Evolutionary conservation across 2,113 vertebrate genomes (phyloP).

Genomic region (Pantherophis guttatus): DNA sequence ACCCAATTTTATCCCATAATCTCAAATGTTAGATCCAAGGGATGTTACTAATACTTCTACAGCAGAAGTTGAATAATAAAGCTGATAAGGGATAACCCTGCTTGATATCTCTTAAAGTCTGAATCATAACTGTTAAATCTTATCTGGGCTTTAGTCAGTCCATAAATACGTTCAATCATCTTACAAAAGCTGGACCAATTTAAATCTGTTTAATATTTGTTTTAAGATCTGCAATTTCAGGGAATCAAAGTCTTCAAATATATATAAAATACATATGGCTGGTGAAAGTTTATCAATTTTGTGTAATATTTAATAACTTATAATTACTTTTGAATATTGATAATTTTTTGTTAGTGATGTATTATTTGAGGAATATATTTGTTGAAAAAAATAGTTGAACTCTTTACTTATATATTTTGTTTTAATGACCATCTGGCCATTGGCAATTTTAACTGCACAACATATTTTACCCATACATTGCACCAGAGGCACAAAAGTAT

Average conservation of each 20-base stretch:
- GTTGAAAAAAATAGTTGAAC: neutral
- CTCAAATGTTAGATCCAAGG: neutral
- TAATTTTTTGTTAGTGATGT: neutral
- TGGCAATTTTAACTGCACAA: neutral
- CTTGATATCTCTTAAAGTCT: neutral
- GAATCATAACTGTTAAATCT: neutral
- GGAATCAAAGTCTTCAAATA: neutral
- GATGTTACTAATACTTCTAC: neutral
- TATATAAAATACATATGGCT: neutral
- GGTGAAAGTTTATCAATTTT: neutral
- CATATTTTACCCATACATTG: neutral
- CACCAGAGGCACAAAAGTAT: neutral
- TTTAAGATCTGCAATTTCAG: neutral
- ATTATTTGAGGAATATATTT: neutral
- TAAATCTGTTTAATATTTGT: neutral
- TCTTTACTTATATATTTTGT: neutral
- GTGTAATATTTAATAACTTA: neutral
- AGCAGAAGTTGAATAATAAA: neutral
- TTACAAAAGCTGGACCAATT: neutral
- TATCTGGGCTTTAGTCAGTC: neutral
- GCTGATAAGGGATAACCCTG: neutral
- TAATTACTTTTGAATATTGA: neutral
- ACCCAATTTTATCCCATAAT: neutral
- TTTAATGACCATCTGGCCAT: neutral
- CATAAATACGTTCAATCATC: neutral